Conservation (phyloP, 1,140 invertebrate species). For the Achatina immaculata region DNA sequence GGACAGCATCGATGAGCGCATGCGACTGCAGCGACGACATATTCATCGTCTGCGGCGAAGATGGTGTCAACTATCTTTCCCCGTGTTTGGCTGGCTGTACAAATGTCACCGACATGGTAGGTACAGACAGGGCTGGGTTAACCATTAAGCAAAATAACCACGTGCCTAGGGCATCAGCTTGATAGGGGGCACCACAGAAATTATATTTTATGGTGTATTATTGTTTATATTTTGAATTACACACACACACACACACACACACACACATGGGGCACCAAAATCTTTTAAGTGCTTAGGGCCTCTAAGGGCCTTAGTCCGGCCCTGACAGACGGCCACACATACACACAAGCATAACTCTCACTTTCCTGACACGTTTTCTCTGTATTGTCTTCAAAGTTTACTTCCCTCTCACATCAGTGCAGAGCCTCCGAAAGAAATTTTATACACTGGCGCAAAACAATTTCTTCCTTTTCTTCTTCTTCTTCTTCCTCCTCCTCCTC, state of each 20-base stretch:
- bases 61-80: background rate
- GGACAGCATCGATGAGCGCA: background rate
- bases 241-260: slow-evolving; percentile 2
- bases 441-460: no score
- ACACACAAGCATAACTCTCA: background rate
- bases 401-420: no score
- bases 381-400: background rate
- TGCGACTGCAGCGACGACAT: background rate
- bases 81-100: slow-evolving; percentile 16
- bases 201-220: no score
- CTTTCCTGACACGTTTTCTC: background rate
- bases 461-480: background rate
- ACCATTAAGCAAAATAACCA: no score
- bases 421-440: no score
- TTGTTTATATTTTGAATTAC: no score
- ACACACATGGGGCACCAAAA: background rate
- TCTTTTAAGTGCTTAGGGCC: no score
- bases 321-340: no score
- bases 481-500: background rate
- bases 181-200: no score
- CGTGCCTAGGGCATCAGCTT: no score
- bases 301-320: no score
- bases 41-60: slow-evolving; percentile 17
- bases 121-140: background rate
- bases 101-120: background rate